Conservation (phyloP, 2,113 vertebrate species). For the Serinus canaria region DNA sequence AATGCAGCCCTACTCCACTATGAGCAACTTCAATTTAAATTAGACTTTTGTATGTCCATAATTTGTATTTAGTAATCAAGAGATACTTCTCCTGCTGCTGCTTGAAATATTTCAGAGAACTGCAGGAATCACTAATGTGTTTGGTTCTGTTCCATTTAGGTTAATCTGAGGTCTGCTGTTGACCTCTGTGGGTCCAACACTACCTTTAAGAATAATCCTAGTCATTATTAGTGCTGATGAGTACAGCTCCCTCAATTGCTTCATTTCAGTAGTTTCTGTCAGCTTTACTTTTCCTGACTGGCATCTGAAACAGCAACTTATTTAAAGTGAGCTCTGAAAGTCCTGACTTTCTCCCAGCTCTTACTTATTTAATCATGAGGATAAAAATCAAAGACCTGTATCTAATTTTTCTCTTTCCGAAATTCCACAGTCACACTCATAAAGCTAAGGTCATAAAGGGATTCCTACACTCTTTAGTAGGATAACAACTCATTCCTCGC, state of each 20-base stretch:
- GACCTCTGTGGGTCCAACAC: background rate
- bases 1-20: background rate
- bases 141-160: background rate
- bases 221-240: background rate
- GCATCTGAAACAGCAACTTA: background rate
- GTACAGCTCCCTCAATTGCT: background rate
- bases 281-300: background rate
- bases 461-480: background rate
- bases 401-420: background rate
- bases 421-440: background rate
- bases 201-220: background rate
- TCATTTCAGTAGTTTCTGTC: background rate
- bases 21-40: background rate
- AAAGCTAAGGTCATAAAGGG: background rate
- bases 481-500: background rate
- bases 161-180: background rate
- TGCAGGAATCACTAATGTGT: background rate
- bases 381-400: background rate
- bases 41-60: background rate
- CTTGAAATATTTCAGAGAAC: background rate
- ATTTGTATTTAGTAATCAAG: slow-evolving; percentile 4
- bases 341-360: background rate
- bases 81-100: background rate
- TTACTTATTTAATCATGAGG: background rate
- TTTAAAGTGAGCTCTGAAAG: background rate